These are phyloP conservation scores for Fragum fragum DNA, from an alignment of 2,888 invertebrate species.

Conservation along the genomic window DNA sequence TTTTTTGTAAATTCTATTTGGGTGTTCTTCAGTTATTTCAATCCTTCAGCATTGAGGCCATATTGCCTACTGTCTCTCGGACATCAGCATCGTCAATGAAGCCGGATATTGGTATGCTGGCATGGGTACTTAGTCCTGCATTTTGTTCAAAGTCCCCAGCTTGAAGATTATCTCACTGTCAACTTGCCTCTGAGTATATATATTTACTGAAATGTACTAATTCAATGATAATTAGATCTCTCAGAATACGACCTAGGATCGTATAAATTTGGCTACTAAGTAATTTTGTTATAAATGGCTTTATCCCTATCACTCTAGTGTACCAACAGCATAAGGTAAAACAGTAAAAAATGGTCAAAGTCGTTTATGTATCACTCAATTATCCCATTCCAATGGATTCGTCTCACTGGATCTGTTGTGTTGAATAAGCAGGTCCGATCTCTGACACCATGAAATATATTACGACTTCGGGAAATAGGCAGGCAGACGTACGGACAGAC, in stretches of 20 bases:
- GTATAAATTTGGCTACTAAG: not conserved
- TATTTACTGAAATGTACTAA: not conserved
- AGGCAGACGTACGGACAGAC: not conserved
- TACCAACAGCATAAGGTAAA: not conserved
- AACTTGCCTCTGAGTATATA: not conserved
- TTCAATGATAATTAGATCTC: not conserved
- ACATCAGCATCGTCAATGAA: not conserved
- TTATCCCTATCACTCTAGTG: not conserved
- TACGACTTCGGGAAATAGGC: not conserved
- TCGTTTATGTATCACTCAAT: not conserved
- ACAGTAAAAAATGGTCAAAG: not conserved
- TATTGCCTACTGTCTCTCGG: not conserved
- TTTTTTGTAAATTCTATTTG: not conserved
- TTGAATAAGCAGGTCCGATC: not conserved
- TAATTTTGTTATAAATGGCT: not conserved
- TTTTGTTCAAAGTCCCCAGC: not conserved
- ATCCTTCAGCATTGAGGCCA: not conserved
- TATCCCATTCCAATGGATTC: not conserved
- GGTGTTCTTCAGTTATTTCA: not conserved
- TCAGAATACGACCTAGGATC: not conserved
- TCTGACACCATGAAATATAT: conserved; percentile 3
- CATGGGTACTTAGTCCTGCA: not conserved
- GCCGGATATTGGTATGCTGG: not conserved
- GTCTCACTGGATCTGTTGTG: not conserved
- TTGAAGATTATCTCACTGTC: not conserved